Percentiles rank a stretch among this genome's conserved stretches.
Evolutionary conservation across 2,888 invertebrate genomes (phyloP).

Genomic region (Dexiosoma caninum): DNA sequence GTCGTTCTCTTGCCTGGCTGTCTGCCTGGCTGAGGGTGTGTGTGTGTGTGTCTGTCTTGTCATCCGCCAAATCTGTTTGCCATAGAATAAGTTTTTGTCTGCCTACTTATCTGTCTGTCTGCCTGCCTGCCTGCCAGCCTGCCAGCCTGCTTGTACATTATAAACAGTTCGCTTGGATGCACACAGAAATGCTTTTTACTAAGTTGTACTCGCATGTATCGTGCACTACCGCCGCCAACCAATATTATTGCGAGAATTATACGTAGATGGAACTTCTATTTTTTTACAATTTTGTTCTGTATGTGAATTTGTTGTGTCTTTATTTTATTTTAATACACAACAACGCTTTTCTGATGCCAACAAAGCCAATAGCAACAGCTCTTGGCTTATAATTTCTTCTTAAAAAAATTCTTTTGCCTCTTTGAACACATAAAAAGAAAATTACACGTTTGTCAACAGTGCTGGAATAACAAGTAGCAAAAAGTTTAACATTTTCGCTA

Average conservation of each 20-base stretch:
- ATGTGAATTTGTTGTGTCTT: neutral
- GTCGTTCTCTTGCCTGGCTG: no score
- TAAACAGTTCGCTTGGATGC: conserved; percentile 54
- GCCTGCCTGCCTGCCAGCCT: neutral
- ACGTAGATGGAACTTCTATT: neutral
- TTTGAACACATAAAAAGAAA: conserved; percentile 13
- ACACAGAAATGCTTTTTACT: conserved; percentile 53
- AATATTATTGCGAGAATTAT: conserved; percentile 35
- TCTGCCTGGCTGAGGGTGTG: no score
- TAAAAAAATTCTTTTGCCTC: neutral
- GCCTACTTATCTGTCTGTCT: neutral
- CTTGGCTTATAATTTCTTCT: conserved; percentile 52
- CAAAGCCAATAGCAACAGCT: conserved; percentile 62
- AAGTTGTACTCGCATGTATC: conserved; percentile 14
- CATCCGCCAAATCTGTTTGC: neutral
- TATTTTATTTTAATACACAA: conserved; percentile 28
- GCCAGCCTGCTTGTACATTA: conserved; percentile 26
- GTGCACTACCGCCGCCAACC: conserved; percentile 45
- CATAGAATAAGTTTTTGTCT: neutral
- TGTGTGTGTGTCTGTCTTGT: neutral
- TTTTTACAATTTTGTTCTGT: conserved; percentile 9
- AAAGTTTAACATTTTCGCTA: no score
- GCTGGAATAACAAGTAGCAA: conserved; percentile 13
- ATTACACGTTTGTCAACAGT: conserved; percentile 16
- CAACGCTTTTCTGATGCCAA: conserved; percentile 57